Evolutionary conservation across 2,113 vertebrate species (phyloP).

Genomic region (Patagioenas fasciata): DNA sequence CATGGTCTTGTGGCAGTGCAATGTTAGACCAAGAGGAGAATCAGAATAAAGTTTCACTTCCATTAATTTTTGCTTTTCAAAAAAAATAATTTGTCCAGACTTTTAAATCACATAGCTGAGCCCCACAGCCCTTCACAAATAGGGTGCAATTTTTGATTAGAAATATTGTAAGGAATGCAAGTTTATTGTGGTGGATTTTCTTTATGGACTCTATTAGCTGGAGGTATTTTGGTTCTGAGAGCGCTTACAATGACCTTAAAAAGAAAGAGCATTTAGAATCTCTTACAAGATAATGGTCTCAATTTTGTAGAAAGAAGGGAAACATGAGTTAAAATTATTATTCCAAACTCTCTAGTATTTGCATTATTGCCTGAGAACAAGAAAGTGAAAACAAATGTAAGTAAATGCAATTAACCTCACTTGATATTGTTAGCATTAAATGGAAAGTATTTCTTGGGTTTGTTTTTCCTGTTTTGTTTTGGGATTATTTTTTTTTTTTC

Average conservation of each 20-base stretch:
- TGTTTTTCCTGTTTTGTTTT: not conserved
- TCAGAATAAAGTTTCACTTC: not conserved
- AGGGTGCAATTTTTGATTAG: not conserved
- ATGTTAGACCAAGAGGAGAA: not conserved
- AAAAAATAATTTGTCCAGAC: not conserved
- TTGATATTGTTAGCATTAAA: not conserved
- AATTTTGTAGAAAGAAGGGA: not conserved
- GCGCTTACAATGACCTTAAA: not conserved
- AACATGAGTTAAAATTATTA: not conserved
- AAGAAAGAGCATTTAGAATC: not conserved
- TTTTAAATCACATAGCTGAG: not conserved
- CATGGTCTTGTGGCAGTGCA: not conserved
- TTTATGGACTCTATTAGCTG: not conserved
- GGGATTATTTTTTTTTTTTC: not conserved
- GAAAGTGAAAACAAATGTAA: constrained; percentile 30
- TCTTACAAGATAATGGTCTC: not conserved
- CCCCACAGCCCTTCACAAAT: not conserved
- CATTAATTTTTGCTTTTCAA: not conserved
- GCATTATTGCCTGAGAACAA: not conserved
- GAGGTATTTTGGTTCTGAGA: not conserved
- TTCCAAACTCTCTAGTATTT: not conserved
- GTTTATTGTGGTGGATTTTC: not conserved
- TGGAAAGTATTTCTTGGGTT: not conserved
- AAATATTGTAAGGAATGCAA: not conserved
- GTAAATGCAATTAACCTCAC: not conserved